Evolutionary conservation across 2,113 vertebrate species (phyloP).

Genomic region (Pelobates fuscus): DNA sequence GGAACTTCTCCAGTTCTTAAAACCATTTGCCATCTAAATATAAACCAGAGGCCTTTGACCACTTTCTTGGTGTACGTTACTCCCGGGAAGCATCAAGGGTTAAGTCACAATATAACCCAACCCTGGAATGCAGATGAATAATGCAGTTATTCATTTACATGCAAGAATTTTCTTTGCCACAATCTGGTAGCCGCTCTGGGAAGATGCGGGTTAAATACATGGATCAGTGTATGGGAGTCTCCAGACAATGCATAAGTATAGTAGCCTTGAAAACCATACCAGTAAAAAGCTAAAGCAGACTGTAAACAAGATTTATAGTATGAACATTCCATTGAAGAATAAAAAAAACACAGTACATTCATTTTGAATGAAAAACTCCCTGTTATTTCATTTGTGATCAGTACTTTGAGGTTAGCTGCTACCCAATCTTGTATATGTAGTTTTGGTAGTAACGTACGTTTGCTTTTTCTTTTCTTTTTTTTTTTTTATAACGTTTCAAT

Average conservation of each 20-base stretch:
- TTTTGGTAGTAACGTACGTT: too few relatives aligned
- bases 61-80: background rate
- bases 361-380: too few relatives aligned
- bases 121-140: background rate
- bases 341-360: too few relatives aligned
- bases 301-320: background rate
- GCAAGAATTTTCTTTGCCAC: background rate
- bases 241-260: background rate
- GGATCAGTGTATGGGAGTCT: background rate
- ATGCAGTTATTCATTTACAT: background rate
- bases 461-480: too few relatives aligned
- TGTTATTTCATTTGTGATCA: too few relatives aligned
- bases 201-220: background rate
- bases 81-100: background rate
- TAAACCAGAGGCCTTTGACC: constrained; percentile 6
- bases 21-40: constrained; percentile 10
- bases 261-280: background rate
- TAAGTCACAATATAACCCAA: background rate
- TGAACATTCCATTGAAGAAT: too few relatives aligned
- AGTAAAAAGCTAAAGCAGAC: background rate
- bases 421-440: too few relatives aligned
- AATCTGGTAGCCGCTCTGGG: background rate
- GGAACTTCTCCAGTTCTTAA: background rate
- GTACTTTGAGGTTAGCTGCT: too few relatives aligned
- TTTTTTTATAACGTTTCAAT: too few relatives aligned